phyloP scores from a whole-genome alignment of 2,888 invertebrate species.

The Eupithecia tripunctaria region DNA sequence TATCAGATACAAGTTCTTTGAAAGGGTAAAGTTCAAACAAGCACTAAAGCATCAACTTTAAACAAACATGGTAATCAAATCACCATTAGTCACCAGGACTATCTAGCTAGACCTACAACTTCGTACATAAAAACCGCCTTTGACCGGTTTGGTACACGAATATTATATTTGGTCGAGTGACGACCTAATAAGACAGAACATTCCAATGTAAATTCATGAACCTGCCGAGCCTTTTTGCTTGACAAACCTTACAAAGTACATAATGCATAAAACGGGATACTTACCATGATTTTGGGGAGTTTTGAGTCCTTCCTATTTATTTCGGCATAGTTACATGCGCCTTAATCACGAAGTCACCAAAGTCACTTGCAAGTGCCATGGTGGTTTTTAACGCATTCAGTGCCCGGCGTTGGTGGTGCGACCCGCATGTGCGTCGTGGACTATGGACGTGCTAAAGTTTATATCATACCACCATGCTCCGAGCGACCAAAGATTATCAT shows the following conservation, averaged over 20 bases:
- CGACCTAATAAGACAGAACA: neutral
- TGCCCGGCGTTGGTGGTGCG: too few relatives aligned
- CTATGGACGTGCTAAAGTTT: neutral
- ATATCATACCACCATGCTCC: neutral
- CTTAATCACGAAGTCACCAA: neutral
- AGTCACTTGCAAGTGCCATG: neutral
- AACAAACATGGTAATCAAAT: conserved; percentile 1
- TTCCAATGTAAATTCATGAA: neutral
- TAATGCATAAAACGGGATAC: neutral
- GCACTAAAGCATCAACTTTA: neutral
- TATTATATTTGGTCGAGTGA: neutral
- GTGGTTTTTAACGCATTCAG: neutral
- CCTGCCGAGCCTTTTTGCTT: neutral
- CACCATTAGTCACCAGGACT: conserved; percentile 2
- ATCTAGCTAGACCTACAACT: neutral
- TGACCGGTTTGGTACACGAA: neutral
- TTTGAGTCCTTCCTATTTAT: neutral
- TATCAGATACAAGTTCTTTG: neutral
- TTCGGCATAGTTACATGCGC: neutral
- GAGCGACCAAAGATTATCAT: neutral
- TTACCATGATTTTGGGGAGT: neutral
- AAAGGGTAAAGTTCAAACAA: neutral
- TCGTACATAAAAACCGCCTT: neutral
- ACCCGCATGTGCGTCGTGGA: too few relatives aligned
- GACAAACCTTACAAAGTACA: neutral